phyloP scores from a whole-genome alignment of 2,797 vertebrate genomes.

The Salmo trutta region DNA sequence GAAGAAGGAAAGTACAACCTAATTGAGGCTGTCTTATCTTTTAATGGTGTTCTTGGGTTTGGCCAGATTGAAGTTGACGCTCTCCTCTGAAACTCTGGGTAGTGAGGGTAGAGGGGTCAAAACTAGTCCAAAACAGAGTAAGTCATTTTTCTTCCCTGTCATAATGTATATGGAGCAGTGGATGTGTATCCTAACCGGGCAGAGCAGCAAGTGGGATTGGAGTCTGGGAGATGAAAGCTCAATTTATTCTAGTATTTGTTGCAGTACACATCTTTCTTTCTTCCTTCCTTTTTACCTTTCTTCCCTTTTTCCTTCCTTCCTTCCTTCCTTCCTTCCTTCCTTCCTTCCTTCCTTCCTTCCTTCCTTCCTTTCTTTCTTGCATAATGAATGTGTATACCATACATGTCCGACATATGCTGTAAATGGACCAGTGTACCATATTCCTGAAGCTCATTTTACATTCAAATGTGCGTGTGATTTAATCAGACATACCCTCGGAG shows the following conservation, averaged over 20 bases:
- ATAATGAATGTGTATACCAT: slow-evolving; percentile 15
- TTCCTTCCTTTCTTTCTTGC: neutral
- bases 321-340: neutral
- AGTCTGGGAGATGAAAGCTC: slow-evolving; percentile 43
- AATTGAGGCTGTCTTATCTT: slow-evolving; percentile 78
- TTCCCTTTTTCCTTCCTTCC: neutral
- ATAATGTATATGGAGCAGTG: slow-evolving; percentile 66
- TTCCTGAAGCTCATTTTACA: slow-evolving; percentile 58
- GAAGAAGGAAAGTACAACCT: slow-evolving; percentile 59
- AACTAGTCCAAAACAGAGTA: slow-evolving; percentile 60
- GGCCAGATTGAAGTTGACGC: slow-evolving; percentile 75
- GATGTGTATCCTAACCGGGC: slow-evolving; percentile 57
- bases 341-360: neutral
- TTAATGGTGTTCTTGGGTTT: slow-evolving; percentile 65
- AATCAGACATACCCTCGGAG: slow-evolving; percentile 55
- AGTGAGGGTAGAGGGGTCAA: slow-evolving; percentile 64
- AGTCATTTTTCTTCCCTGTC: slow-evolving; percentile 77
- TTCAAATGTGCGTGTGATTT: slow-evolving; percentile 67
- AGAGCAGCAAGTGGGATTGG: slow-evolving; percentile 58
- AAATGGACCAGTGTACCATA: slow-evolving; percentile 40
- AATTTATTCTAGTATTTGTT: slow-evolving; percentile 22
- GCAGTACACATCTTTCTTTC: neutral
- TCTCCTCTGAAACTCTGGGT: slow-evolving; percentile 48
- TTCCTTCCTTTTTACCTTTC: slow-evolving; percentile 4
- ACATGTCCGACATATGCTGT: slow-evolving; percentile 35